Evolutionary conservation across 2,797 vertebrate species (phyloP).

Genomic region (Valencia hispanica): DNA sequence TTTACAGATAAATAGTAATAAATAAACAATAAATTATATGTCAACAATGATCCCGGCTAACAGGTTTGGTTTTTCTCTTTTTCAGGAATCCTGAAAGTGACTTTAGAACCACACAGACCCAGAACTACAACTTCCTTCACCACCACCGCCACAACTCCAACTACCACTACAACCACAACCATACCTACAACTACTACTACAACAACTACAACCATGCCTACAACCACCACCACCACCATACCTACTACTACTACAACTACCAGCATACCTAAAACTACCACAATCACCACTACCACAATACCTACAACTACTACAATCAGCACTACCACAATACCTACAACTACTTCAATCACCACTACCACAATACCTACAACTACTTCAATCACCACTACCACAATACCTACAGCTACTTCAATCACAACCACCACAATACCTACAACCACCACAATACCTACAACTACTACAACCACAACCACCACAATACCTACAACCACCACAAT

Average conservation of each 20-base stretch:
- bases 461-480: not conserved
- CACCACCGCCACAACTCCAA: not conserved
- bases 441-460: not conserved
- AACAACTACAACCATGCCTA: not conserved
- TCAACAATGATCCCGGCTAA: not conserved
- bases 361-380: no score
- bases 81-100: conserved; percentile 44
- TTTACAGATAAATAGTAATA: not conserved
- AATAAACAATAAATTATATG: not conserved
- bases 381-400: not conserved
- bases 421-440: not conserved
- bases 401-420: conserved; percentile 3
- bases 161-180: not conserved
- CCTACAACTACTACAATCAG: no score
- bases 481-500: not conserved
- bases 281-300: not conserved
- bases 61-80: not conserved
- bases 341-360: not conserved
- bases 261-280: no score
- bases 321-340: no score
- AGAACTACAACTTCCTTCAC: conserved; percentile 31
- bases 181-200: no score
- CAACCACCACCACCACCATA: not conserved
- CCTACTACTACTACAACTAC: no score
- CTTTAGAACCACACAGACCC: conserved; percentile 32